These are phyloP conservation scores for Papilio demoleus DNA, from an alignment of 2,888 invertebrate species.

Conservation along the genomic window DNA sequence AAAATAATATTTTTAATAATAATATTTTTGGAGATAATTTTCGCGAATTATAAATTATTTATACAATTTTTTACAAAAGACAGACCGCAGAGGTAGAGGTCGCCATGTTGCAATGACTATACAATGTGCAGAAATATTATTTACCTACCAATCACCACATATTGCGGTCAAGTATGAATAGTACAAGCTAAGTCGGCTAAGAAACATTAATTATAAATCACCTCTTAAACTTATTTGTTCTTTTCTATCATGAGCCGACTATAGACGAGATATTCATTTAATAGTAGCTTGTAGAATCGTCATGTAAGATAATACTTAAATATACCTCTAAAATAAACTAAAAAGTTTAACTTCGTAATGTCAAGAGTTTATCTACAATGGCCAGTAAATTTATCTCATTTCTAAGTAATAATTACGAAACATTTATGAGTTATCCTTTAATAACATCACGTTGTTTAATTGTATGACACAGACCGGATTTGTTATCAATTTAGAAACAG, in stretches of 20 bases:
- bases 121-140: neutral
- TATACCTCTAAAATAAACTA: too few species aligned
- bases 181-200: neutral
- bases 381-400: neutral
- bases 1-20: too few species aligned
- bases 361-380: neutral
- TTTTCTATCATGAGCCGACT: too few species aligned
- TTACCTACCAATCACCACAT: neutral
- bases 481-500: slow-evolving; percentile 6
- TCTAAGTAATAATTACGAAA: neutral
- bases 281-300: too few species aligned
- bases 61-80: neutral
- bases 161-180: neutral
- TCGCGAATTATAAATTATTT: too few species aligned
- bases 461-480: neutral
- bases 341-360: too few species aligned
- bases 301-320: too few species aligned
- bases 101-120: neutral
- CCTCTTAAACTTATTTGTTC: neutral
- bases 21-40: too few species aligned
- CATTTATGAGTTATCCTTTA: neutral
- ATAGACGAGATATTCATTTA: too few species aligned
- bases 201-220: neutral
- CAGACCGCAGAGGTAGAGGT: neutral
- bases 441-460: neutral